phyloP scores from a whole-genome alignment of 1,140 invertebrate genomes.

The Sinonovacula constricta region DNA sequence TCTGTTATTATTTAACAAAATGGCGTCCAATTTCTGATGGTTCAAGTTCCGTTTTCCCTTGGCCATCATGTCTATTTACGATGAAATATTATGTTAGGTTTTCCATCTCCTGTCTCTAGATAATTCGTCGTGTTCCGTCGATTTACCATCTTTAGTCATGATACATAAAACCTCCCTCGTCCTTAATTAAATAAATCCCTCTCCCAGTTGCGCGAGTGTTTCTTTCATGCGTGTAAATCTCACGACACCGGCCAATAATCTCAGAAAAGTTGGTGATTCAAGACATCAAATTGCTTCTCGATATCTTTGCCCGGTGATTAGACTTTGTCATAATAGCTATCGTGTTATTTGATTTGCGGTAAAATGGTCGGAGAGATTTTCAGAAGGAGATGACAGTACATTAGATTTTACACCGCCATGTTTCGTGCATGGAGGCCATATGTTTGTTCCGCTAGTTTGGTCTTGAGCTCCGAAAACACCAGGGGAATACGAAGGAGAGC shows the following conservation, averaged over 20 bases:
- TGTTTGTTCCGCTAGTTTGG: neutral
- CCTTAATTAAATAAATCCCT: slow-evolving; percentile 14
- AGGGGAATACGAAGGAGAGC: no score
- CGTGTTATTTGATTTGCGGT: neutral
- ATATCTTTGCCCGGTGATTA: slow-evolving; percentile 23
- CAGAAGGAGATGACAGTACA: neutral
- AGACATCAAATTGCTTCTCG: neutral
- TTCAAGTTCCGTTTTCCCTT: neutral
- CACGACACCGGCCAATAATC: slow-evolving; percentile 19
- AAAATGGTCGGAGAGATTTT: neutral
- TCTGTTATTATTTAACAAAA: neutral
- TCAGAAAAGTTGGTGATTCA: neutral
- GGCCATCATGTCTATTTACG: neutral
- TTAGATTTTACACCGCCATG: neutral
- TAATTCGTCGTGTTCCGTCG: neutral
- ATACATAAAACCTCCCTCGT: slow-evolving; percentile 4
- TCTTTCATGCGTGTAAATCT: slow-evolving; percentile 20
- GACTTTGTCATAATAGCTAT: neutral
- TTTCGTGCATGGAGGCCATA: neutral
- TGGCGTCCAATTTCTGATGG: neutral
- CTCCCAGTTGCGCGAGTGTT: neutral
- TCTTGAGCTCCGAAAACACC: no score
- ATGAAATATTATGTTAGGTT: neutral
- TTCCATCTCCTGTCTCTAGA: neutral
- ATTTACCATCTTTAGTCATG: neutral